Evolutionary conservation across 2,113 vertebrate genomes (phyloP).

Genomic region (Talpa occidentalis): DNA sequence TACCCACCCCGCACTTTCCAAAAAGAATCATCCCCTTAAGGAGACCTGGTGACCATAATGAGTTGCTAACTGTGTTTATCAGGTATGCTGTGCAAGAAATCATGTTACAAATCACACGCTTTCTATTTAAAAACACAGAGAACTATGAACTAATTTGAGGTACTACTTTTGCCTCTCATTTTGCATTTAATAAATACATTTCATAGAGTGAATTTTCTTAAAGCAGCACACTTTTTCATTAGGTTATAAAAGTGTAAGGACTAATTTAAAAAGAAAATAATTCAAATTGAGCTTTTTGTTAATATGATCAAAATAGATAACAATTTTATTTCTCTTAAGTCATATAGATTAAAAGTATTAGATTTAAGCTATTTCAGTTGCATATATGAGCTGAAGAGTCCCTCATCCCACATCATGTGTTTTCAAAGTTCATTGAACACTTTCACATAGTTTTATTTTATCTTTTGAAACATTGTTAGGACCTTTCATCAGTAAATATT

Average conservation of each 20-base stretch:
- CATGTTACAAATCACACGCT: neutral
- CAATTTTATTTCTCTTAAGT: neutral
- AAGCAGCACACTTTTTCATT: neutral
- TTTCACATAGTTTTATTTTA: neutral
- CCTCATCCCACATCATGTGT: neutral
- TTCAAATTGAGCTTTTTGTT: neutral
- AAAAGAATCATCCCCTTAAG: neutral
- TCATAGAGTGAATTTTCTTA: neutral
- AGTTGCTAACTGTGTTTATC: neutral
- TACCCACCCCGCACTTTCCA: no score
- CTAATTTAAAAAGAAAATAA: slow-evolving; percentile 20
- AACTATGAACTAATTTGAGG: neutral
- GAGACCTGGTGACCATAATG: no score
- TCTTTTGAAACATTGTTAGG: neutral
- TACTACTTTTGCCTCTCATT: neutral
- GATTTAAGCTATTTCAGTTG: slow-evolving; percentile 6
- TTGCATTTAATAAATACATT: neutral
- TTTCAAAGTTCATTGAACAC: slow-evolving; percentile 31
- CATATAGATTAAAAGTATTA: neutral
- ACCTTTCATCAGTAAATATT: neutral
- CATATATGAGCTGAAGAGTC: neutral
- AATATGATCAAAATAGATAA: slow-evolving; percentile 13
- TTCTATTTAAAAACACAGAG: neutral
- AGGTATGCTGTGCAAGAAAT: neutral
- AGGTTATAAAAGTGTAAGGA: neutral